Percentiles rank a stretch among this genome's conserved stretches.
These are phyloP conservation scores for Trisateles emortualis DNA, from an alignment of 2,888 invertebrate species.

Conservation along the genomic window DNA sequence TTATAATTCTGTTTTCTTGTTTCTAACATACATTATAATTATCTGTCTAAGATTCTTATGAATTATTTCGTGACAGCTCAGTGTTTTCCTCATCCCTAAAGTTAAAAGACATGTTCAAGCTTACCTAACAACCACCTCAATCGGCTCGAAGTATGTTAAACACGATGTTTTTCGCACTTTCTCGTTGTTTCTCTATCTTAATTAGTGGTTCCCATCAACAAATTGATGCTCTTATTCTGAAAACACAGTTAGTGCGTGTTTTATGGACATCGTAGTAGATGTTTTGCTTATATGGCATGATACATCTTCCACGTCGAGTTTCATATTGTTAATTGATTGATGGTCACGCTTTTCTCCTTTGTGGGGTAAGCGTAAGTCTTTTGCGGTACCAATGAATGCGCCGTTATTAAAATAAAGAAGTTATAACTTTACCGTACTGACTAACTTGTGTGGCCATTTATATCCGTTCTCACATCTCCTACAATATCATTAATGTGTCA, in stretches of 20 bases:
- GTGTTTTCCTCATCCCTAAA: constrained; percentile 26
- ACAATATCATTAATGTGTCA: too few species aligned
- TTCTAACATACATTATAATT: not conserved
- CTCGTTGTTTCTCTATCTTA: constrained; percentile 33
- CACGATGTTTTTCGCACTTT: constrained; percentile 37
- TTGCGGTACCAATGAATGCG: constrained; percentile 25
- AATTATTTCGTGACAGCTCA: not conserved
- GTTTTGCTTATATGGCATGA: constrained; percentile 25
- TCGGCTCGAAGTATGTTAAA: constrained; percentile 27
- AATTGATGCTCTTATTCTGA: constrained; percentile 27
- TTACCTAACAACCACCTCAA: constrained; percentile 25
- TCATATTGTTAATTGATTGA: constrained; percentile 47
- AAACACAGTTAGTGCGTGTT: constrained; percentile 24
- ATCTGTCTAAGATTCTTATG: not conserved
- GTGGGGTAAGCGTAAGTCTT: constrained; percentile 36
- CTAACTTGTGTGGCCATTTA: too few species aligned
- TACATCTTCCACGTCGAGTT: constrained; percentile 34
- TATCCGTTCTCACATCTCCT: too few species aligned
- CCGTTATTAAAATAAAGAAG: constrained; percentile 27
- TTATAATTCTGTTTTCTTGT: too few species aligned
- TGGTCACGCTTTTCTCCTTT: constrained; percentile 47
- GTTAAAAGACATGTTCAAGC: constrained; percentile 40
- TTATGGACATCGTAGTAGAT: constrained; percentile 34
- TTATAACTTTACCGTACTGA: constrained; percentile 2
- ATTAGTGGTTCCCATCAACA: constrained; percentile 40